Evolutionary conservation across 2,888 invertebrate species (phyloP).

Genomic region (Drosophila heteroneura): DNA sequence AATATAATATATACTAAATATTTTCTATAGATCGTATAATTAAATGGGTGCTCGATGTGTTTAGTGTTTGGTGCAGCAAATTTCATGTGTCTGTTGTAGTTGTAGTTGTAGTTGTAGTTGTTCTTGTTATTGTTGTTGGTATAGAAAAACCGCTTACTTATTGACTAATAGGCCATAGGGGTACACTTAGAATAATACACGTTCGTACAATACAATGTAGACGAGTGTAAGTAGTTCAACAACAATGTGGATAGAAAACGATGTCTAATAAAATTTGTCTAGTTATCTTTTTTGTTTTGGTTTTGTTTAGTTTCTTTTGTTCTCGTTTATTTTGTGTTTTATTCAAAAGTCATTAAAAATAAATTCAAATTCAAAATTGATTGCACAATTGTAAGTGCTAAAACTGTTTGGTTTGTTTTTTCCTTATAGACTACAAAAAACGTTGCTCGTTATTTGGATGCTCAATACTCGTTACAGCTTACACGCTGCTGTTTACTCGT

Average conservation of each 20-base stretch:
- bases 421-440: slow-evolving; percentile 62
- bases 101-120: slow-evolving; percentile 10
- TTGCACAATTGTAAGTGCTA: slow-evolving; percentile 45
- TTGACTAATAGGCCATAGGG: slow-evolving; percentile 73
- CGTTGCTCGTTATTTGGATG: slow-evolving; percentile 4
- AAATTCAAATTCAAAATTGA: slow-evolving; percentile 72
- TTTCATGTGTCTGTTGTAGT: slow-evolving; percentile 26
- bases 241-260: slow-evolving; percentile 73
- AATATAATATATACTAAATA: slow-evolving; percentile 37
- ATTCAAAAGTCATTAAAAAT: slow-evolving; percentile 71
- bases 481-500: slow-evolving; percentile 22
- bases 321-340: slow-evolving; percentile 16
- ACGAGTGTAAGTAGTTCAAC: slow-evolving; percentile 59
- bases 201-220: slow-evolving; percentile 17
- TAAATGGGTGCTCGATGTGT: slow-evolving; percentile 68
- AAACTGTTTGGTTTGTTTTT: slow-evolving; percentile 48
- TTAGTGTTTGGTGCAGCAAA: slow-evolving; percentile 38
- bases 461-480: slow-evolving; percentile 24
- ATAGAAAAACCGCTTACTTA: slow-evolving; percentile 63
- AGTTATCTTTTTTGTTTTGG: slow-evolving; percentile 7
- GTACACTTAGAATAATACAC: slow-evolving; percentile 63
- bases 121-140: slow-evolving; percentile 37
- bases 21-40: slow-evolving; percentile 48
- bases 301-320: slow-evolving; percentile 2
- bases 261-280: slow-evolving; percentile 67